Conservation (phyloP, 2,113 vertebrate species). For the Ailuropoda melanoleuca region DNA sequence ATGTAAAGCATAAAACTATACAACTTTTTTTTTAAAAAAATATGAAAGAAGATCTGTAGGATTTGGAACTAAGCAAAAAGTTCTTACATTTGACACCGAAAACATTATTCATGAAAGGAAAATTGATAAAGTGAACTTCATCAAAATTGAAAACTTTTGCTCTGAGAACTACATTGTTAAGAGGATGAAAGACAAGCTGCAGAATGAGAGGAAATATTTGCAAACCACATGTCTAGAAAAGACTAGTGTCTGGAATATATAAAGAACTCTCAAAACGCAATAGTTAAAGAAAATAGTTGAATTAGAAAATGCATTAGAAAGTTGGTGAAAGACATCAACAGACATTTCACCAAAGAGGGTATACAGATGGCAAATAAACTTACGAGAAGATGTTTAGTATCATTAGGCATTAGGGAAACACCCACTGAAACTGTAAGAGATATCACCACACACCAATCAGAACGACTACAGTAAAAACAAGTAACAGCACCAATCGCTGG, state of each 20-base stretch:
- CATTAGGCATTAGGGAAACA: not conserved
- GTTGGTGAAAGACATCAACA: not conserved
- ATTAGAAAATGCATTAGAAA: not conserved
- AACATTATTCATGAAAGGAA: not conserved
- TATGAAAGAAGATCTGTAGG: not conserved
- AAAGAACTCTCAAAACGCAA: not conserved
- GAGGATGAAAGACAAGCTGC: not conserved
- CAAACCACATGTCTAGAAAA: not conserved
- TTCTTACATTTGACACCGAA: not conserved
- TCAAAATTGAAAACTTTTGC: not conserved
- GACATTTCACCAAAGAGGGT: not conserved
- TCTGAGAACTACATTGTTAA: not conserved
- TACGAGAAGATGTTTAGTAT: not conserved
- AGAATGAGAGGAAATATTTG: not conserved
- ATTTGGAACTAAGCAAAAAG: not conserved
- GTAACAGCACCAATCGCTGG: not conserved
- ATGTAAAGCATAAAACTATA: not conserved
- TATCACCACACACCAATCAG: not conserved
- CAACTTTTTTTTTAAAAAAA: not conserved
- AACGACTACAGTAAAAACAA: not conserved
- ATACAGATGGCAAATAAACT: not conserved
- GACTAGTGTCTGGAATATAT: not conserved
- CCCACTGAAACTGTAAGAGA: not conserved
- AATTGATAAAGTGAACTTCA: not conserved
- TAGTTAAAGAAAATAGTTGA: not conserved